Evolutionary conservation across 2,113 vertebrate species (phyloP), one percentile per base, ranked within the genome.

Genomic region (Ariopsis seemanni): DNA sequence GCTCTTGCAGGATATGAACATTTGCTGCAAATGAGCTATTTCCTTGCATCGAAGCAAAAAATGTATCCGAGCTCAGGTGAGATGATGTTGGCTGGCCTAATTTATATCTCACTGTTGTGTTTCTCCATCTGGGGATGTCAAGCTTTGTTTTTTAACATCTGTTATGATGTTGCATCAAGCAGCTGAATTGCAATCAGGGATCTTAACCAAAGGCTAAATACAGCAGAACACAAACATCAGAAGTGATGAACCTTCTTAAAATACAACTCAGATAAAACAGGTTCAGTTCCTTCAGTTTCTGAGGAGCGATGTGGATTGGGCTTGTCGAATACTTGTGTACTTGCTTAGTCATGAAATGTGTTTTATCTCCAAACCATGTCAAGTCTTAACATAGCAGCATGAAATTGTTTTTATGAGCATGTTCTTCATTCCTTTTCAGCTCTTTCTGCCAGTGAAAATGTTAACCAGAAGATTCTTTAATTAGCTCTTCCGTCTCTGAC

Each of bases 401-500:
- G 7, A 10, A 82, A 62, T 42, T 20, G 5, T 17, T 82, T 17
- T 52, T 15, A 62, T 7, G 60, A 22, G 27, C 42, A 1, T 57
- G 72, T 57, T 57, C 71, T 57, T 63, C 30, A n/a, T 58, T 1
- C 1, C 22, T 80, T 78, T 90, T 90, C 85, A 63, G 82, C 65
- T 62, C 67, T 42, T 82, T 58, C 83, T 57, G 27, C 53, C 52
- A 11, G n/a, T 5, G 82, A 85, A 90, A 80, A 85, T 53, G 53
- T 55, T 84, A 90, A 88, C 85, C 82, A 80, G 62, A 69, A 27
- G 63, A 84, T 84, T 89, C 83, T 75, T 75, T 91, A 89, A 90
- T 90, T 87, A 87, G 87, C 85, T 90, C 89, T 87, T 89, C 89
- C 88, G 83, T 89, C 89, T 87, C 75, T 90, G 90, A 91, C 89